phyloP scores from a whole-genome alignment of 1,140 invertebrate genomes.

The Drosophila nasuta region DNA sequence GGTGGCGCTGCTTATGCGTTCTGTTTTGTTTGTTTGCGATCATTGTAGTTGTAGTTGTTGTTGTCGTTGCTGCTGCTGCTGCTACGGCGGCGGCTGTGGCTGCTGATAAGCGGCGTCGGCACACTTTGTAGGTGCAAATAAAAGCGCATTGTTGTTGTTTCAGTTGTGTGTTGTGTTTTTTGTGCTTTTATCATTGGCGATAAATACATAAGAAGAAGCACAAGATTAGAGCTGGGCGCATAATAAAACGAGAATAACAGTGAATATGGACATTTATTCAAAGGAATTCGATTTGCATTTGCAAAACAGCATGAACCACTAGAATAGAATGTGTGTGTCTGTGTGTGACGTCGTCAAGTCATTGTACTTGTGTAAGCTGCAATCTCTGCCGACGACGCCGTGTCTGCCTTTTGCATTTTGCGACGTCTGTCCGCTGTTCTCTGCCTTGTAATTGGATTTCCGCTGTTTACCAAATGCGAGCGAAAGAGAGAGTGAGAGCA shows the following conservation, averaged over 20 bases:
- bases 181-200: constrained; percentile 62
- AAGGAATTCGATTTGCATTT: too few species aligned
- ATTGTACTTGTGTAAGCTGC: constrained; percentile 50
- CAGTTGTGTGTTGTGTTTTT: constrained; percentile 5
- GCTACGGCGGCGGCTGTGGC: background rate
- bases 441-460: constrained; percentile 78
- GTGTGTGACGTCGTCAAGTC: constrained; percentile 33
- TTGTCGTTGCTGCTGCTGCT: background rate
- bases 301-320: too few species aligned
- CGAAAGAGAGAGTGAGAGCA: constrained; percentile 5
- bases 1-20: constrained; percentile 49
- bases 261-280: too few species aligned
- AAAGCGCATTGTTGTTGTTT: constrained; percentile 49
- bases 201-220: constrained; percentile 55
- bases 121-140: constrained; percentile 68
- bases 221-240: constrained; percentile 41
- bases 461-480: constrained; percentile 58
- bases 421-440: constrained; percentile 21
- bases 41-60: constrained; percentile 35
- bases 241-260: constrained; percentile 29
- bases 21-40: constrained; percentile 34
- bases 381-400: constrained; percentile 31
- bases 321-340: background rate
- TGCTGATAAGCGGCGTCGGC: constrained; percentile 64
- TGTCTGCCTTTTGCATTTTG: constrained; percentile 59